phyloP scores from a whole-genome alignment of 2,113 vertebrate genomes.

The Pandion haliaetus region DNA sequence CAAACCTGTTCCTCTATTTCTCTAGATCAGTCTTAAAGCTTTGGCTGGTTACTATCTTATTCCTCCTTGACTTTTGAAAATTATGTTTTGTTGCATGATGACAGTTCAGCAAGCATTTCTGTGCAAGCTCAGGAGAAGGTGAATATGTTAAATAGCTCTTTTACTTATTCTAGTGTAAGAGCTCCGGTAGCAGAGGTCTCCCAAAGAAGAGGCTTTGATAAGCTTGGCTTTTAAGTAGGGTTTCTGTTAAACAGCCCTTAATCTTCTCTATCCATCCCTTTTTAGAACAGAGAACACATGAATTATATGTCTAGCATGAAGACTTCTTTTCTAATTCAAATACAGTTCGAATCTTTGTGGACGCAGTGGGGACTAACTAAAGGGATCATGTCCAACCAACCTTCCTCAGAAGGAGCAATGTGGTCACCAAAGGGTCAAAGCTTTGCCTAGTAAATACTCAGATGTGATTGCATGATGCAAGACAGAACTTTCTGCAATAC shows the following conservation, averaged over 20 bases:
- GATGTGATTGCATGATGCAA: neutral
- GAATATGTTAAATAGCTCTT: neutral
- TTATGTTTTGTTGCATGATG: neutral
- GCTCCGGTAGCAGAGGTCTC: neutral
- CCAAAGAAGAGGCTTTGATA: neutral
- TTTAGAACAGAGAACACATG: neutral
- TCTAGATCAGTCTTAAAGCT: neutral
- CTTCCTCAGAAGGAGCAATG: neutral
- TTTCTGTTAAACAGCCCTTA: neutral
- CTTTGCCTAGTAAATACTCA: neutral
- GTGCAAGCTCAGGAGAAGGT: neutral
- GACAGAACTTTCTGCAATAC: neutral
- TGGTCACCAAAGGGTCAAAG: neutral
- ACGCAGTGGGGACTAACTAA: neutral
- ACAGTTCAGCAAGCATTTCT: neutral
- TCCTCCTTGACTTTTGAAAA: neutral
- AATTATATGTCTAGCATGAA: neutral
- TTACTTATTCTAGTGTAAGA: neutral
- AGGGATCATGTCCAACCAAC: neutral
- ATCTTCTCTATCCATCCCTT: neutral
- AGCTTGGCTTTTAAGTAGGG: neutral
- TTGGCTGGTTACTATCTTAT: neutral
- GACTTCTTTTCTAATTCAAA: neutral
- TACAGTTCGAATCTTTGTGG: neutral
- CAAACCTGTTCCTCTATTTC: neutral